These are phyloP conservation scores for Embidobia sp. DNA, from an alignment of 2,888 invertebrate genomes.

Conservation along the genomic window DNA sequence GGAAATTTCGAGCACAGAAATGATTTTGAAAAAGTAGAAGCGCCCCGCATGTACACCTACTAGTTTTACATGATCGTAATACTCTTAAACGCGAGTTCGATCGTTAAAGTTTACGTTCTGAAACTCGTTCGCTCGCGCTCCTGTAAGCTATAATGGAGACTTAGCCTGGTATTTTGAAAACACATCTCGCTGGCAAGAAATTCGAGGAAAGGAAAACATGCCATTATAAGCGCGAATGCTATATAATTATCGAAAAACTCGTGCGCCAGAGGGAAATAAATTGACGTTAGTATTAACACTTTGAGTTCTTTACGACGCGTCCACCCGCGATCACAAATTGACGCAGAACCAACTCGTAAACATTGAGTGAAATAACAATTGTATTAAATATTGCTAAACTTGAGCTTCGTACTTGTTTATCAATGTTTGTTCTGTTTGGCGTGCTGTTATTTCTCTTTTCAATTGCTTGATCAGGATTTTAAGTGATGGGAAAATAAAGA, in stretches of 20 bases:
- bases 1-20: constrained; percentile 14
- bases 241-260: constrained; percentile 62
- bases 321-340: constrained; percentile 55
- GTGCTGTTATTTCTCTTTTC: too few relatives aligned
- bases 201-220: constrained; percentile 63
- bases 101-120: constrained; percentile 70
- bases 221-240: constrained; percentile 56
- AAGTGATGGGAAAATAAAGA: too few relatives aligned
- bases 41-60: constrained; percentile 64
- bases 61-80: constrained; percentile 72
- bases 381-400: constrained; percentile 23
- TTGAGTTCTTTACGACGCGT: constrained; percentile 53
- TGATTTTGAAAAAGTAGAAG: constrained; percentile 32
- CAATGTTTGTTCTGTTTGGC: too few relatives aligned
- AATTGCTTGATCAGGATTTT: too few relatives aligned
- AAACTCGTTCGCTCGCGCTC: constrained; percentile 64
- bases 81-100: constrained; percentile 70
- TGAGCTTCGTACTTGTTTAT: constrained; percentile 8
- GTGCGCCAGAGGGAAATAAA: constrained; percentile 56
- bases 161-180: constrained; percentile 61
- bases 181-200: constrained; percentile 54
- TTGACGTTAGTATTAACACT: constrained; percentile 58
- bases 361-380: constrained; percentile 44
- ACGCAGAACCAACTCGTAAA: constrained; percentile 37
- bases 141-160: constrained; percentile 59